Percentiles rank a stretch among this genome's conserved stretches.
These are phyloP conservation scores for Loripinus fragilis DNA, from an alignment of 2,888 invertebrate genomes.

Conservation along the genomic window DNA sequence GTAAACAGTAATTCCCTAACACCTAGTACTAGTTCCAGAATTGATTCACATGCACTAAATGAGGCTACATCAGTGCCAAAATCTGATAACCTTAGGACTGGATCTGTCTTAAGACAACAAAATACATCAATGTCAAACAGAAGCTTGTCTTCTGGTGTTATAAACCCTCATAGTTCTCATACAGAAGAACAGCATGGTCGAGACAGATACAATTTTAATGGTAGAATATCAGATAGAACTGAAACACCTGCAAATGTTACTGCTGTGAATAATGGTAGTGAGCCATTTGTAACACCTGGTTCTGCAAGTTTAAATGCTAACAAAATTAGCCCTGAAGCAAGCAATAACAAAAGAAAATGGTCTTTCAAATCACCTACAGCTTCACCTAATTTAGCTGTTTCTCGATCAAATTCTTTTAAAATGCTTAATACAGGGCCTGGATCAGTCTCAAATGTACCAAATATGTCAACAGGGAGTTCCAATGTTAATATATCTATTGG, in stretches of 20 bases:
- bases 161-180: neutral
- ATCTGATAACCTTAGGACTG: neutral
- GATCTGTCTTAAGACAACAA: neutral
- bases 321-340: neutral
- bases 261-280: neutral
- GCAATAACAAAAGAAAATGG: slow-evolving; percentile 27
- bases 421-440: neutral
- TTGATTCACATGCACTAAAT: neutral
- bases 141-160: neutral
- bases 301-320: neutral
- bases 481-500: neutral
- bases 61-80: neutral
- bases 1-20: neutral
- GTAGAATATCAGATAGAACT: no score
- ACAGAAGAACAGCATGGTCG: neutral
- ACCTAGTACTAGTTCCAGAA: neutral
- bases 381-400: neutral
- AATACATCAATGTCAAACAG: neutral
- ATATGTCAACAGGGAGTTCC: neutral
- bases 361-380: slow-evolving; percentile 7
- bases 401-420: neutral
- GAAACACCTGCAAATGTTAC: no score
- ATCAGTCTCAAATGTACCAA: neutral
- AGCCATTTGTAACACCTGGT: slow-evolving; percentile 1
- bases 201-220: neutral